Percentiles rank a stretch among this genome's conserved stretches.
Conservation (phyloP, 2,888 invertebrate species). For the Coenonympha arcania region DNA sequence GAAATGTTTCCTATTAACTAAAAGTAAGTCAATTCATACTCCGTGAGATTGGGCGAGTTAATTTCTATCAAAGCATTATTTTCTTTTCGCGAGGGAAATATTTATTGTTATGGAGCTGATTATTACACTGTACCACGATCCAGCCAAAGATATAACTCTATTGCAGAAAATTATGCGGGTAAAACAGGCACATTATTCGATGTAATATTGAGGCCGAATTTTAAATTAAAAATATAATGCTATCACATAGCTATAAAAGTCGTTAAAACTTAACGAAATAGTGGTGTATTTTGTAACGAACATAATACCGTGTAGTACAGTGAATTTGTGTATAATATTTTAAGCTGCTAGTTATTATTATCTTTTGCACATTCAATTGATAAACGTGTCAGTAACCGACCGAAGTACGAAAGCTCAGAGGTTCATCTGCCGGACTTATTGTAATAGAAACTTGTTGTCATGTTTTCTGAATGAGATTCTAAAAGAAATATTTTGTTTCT, state of each 20-base stretch:
- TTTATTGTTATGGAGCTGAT: slow-evolving; percentile 9
- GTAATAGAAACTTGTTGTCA: no score
- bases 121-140: slow-evolving; percentile 9
- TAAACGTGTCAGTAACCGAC: no score
- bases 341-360: no score
- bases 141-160: slow-evolving; percentile 11
- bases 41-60: slow-evolving; percentile 10
- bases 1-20: slow-evolving; percentile 38
- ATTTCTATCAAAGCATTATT: slow-evolving; percentile 7
- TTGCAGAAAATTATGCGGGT: slow-evolving; percentile 10
- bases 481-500: no score
- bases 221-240: slow-evolving; percentile 20
- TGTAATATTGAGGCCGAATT: slow-evolving; percentile 12
- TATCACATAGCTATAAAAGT: slow-evolving; percentile 22
- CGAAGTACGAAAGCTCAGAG: no score
- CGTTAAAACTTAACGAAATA: slow-evolving; percentile 16
- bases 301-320: no score
- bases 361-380: no score
- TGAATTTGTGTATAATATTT: no score
- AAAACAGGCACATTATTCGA: slow-evolving; percentile 9
- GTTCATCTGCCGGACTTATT: no score
- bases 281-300: slow-evolving; percentile 14
- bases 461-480: no score
- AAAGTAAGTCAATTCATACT: slow-evolving; percentile 22
- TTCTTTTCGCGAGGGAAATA: not conserved